phyloP scores from a whole-genome alignment of 2,888 invertebrate genomes.

The Lydus trimaculatus region DNA sequence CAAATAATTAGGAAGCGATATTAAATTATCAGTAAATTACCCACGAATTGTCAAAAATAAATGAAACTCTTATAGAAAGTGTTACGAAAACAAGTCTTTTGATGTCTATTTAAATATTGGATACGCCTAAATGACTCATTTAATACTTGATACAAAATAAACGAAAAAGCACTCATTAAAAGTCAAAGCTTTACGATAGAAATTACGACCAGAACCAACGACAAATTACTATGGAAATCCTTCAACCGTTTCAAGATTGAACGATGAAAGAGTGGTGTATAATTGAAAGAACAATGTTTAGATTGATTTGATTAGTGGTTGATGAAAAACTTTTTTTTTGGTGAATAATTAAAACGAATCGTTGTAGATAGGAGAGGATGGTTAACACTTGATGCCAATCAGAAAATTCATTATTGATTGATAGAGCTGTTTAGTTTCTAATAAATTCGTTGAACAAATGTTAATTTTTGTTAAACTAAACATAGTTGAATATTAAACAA shows the following conservation, averaged over 20 bases:
- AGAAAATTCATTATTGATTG: not conserved
- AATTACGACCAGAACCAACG: conserved; percentile 32
- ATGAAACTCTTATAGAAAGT: not conserved
- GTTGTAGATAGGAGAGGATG: not conserved
- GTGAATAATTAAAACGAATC: not conserved
- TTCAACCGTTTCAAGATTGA: conserved; percentile 30
- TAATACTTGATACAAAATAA: conserved; percentile 20
- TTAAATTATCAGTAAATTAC: not conserved
- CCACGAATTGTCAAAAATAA: not conserved
- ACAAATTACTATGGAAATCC: conserved; percentile 31
- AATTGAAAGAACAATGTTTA: conserved; percentile 33
- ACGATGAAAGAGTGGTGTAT: conserved; percentile 24
- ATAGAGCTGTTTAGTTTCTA: not conserved
- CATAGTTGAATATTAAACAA: not conserved
- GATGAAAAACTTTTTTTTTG: not conserved
- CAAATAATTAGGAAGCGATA: no score
- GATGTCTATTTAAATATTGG: not conserved
- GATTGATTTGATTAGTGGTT: conserved; percentile 25
- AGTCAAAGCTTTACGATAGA: conserved; percentile 30
- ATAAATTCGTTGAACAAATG: no score
- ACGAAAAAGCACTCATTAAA: conserved; percentile 23
- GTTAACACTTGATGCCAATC: not conserved
- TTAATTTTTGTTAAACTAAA: not conserved
- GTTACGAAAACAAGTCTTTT: not conserved
- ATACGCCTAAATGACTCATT: conserved; percentile 5